phyloP scores from a whole-genome alignment of 2,797 vertebrate genomes.

The Sebastiscus tertius region DNA sequence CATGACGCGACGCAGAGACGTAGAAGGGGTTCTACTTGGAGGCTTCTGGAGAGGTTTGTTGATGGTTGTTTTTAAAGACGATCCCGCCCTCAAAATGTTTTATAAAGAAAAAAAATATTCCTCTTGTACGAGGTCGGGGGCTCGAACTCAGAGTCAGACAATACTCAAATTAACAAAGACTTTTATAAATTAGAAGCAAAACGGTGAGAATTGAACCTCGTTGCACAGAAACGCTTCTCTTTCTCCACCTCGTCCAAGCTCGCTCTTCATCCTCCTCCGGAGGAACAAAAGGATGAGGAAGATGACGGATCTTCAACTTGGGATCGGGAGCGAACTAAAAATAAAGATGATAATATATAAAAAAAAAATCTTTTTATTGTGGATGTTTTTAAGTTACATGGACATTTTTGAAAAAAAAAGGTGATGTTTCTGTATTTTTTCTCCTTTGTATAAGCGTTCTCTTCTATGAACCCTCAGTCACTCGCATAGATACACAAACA shows the following conservation, averaged over 20 bases:
- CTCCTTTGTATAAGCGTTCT: slow-evolving; percentile 68
- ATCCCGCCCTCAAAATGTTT: slow-evolving; percentile 45
- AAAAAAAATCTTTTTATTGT: slow-evolving; percentile 73
- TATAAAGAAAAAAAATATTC: slow-evolving; percentile 26
- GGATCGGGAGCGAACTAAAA: slow-evolving; percentile 31
- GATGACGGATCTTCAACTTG: slow-evolving; percentile 10
- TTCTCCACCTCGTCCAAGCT: slow-evolving; percentile 17
- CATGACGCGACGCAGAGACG: slow-evolving; percentile 12
- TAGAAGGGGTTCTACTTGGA: slow-evolving; percentile 20
- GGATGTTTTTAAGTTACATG: slow-evolving; percentile 76
- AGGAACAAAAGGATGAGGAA: slow-evolving; percentile 8
- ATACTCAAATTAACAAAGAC: slow-evolving; percentile 36
- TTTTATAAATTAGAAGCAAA: slow-evolving; percentile 54
- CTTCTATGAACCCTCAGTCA: slow-evolving; percentile 38
- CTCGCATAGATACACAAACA: slow-evolving; percentile 6
- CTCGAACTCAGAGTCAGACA: slow-evolving; percentile 23
- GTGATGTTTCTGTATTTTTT: slow-evolving; percentile 82
- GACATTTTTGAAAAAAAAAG: slow-evolving; percentile 57
- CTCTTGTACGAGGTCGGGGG: slow-evolving; percentile 13
- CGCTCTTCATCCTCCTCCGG: slow-evolving; percentile 24
- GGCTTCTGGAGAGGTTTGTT: slow-evolving; percentile 10
- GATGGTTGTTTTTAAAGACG: slow-evolving; percentile 42
- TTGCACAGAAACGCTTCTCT: slow-evolving; percentile 51
- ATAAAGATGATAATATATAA: slow-evolving; percentile 74
- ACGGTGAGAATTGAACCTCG: slow-evolving; percentile 17